These are phyloP conservation scores for Cyanoliseus patagonus DNA, from an alignment of 2,113 vertebrate species.

Conservation along the genomic window DNA sequence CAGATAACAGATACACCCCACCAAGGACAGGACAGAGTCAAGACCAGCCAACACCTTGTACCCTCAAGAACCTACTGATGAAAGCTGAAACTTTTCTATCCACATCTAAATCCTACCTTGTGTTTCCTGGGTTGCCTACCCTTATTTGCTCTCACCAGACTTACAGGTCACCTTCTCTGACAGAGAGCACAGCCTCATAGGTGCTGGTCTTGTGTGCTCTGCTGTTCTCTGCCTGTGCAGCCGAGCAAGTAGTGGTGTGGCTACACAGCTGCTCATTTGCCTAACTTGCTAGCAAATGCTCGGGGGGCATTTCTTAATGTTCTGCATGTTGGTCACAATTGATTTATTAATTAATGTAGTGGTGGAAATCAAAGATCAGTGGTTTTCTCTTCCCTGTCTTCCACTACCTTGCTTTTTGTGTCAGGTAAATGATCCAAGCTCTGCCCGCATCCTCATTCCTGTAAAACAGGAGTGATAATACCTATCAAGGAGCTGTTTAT, in stretches of 20 bases:
- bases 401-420: not conserved
- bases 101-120: not conserved
- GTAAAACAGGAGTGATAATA: not conserved
- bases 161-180: rapidly evolving
- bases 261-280: conserved; percentile 56
- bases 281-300: conserved; percentile 20
- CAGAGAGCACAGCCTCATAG: rapidly evolving
- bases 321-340: conserved; percentile 35
- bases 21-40: not conserved
- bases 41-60: not conserved
- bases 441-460: not conserved
- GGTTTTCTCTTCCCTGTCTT: not conserved
- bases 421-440: not conserved
- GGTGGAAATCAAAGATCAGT: not conserved
- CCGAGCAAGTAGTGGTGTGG: not conserved
- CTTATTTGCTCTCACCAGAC: not conserved
- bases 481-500: not conserved
- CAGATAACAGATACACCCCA: not conserved
- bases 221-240: conserved; percentile 13
- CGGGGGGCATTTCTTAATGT: conserved; percentile 13
- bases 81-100: not conserved
- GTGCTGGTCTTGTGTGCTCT: rapidly evolving
- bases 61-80: not conserved
- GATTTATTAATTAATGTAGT: conserved; percentile 19
- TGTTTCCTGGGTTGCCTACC: not conserved